Percentiles rank a stretch among this genome's conserved stretches.
Conservation (phyloP, 2,888 invertebrate species). For the Euphydryas editha region DNA sequence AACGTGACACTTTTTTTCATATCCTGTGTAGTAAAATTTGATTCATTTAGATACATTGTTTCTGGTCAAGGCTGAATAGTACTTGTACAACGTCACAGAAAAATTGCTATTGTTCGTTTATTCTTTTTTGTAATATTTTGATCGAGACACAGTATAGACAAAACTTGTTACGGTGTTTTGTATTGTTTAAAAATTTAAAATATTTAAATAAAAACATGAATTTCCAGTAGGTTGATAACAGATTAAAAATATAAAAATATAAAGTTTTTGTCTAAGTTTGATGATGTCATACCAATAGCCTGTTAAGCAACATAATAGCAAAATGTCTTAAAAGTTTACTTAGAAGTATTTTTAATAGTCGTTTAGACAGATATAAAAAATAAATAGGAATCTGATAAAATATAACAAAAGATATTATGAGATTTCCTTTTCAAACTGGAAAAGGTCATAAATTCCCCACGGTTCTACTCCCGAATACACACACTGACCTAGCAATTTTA, state of each 20-base stretch:
- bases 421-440: background rate
- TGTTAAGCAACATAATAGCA: background rate
- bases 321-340: too few relatives aligned
- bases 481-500: background rate
- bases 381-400: background rate
- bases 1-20: constrained; percentile 35
- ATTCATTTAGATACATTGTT: constrained; percentile 17
- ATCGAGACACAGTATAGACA: background rate
- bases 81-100: constrained; percentile 17
- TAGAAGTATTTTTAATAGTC: background rate
- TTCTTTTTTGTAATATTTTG: background rate
- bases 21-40: constrained; percentile 29
- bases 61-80: constrained; percentile 25
- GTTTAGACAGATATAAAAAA: background rate
- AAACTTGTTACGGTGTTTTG: background rate
- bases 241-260: background rate
- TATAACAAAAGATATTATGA: background rate
- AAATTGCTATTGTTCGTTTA: constrained; percentile 6
- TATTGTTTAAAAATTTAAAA: background rate
- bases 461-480: constrained; percentile 16
- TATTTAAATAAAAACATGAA: background rate
- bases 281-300: background rate
- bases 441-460: constrained; percentile 13
- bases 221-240: background rate
- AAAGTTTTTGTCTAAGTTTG: background rate